Percentiles rank a stretch among this genome's conserved stretches.
phyloP scores from a whole-genome alignment of 2,113 vertebrate species.

The Rhombomys opimus region DNA sequence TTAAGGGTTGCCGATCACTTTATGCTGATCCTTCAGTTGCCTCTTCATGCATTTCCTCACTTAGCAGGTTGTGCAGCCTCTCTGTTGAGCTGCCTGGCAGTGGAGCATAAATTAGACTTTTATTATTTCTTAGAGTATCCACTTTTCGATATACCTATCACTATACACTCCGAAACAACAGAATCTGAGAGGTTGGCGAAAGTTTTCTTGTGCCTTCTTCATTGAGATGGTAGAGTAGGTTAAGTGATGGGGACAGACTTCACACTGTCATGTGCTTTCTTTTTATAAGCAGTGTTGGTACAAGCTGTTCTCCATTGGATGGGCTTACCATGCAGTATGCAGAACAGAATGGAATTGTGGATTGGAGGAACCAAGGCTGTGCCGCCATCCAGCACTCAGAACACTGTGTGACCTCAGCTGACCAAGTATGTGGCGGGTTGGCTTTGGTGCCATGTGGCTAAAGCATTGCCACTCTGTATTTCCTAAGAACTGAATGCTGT shows the following conservation, averaged over 20 bases:
- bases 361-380: slow-evolving; percentile 91
- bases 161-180: neutral
- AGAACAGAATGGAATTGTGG: slow-evolving; percentile 90
- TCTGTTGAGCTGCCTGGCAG: neutral
- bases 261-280: neutral
- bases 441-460: neutral
- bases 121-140: neutral
- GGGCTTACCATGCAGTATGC: slow-evolving; percentile 84
- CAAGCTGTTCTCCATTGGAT: slow-evolving; percentile 88
- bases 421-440: slow-evolving; percentile 86
- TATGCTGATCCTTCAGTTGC: neutral
- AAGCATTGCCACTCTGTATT: neutral
- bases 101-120: neutral
- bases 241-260: neutral
- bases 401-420: slow-evolving; percentile 83
- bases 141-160: neutral
- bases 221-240: neutral
- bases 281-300: slow-evolving; percentile 82
- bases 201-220: neutral
- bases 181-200: neutral
- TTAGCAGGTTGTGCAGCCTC: neutral
- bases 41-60: neutral
- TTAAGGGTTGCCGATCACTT: neutral
- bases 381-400: slow-evolving; percentile 83
- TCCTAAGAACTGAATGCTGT: neutral